Evolutionary conservation across 2,888 invertebrate species (phyloP).

Genomic region (Orchesellides sinensis): DNA sequence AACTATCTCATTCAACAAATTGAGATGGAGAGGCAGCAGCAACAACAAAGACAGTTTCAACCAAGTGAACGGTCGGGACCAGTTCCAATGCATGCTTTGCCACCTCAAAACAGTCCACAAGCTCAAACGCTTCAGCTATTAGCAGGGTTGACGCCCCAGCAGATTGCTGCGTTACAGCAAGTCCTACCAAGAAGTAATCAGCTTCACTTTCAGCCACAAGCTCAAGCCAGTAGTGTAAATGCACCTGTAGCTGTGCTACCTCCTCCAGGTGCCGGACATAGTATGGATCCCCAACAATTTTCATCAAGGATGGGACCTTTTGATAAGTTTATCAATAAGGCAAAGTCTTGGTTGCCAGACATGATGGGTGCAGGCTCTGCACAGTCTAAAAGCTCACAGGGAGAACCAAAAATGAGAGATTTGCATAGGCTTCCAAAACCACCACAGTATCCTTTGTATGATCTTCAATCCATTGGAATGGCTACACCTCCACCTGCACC

Average conservation of each 20-base stretch:
- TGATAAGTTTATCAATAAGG: constrained; percentile 44
- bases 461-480: constrained; percentile 66
- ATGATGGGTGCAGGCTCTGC: constrained; percentile 39
- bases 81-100: not conserved
- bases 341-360: constrained; percentile 58
- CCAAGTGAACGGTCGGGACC: not conserved
- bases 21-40: constrained; percentile 46
- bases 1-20: constrained; percentile 52
- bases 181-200: constrained; percentile 41
- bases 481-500: constrained; percentile 74
- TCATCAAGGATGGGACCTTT: constrained; percentile 49
- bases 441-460: constrained; percentile 73
- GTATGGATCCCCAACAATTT: not conserved
- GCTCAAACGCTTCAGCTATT: constrained; percentile 35
- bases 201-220: not conserved
- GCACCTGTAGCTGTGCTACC: constrained; percentile 16
- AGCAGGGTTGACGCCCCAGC: constrained; percentile 47
- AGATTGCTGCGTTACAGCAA: constrained; percentile 29
- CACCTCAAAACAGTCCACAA: constrained; percentile 11
- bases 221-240: not conserved
- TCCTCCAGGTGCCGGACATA: not conserved
- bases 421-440: constrained; percentile 73
- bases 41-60: constrained; percentile 16
- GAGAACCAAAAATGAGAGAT: constrained; percentile 67
- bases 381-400: not conserved